Base-by-base conservation (phyloP, 2,888 invertebrate genomes). In the Cabera pusaria region DNA sequence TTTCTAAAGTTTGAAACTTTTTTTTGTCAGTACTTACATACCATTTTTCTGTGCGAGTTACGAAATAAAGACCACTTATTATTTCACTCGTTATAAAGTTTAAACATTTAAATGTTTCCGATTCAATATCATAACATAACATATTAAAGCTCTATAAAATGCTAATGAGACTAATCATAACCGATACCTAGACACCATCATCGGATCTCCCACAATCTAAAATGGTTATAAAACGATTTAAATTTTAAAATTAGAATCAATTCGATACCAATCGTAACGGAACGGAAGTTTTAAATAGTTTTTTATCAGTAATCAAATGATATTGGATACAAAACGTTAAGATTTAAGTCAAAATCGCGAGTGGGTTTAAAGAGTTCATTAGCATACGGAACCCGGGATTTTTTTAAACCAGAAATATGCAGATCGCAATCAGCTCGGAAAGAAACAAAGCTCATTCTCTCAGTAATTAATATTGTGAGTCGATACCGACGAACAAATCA, bases 401-500 rank as follows among this genome's bases (percentile, higher is more conserved):
- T 6, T 17, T 23, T 12, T 8, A 42, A 50, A 44, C 41, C 32
- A 55, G 54, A 65, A 63, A 55, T 57, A 59, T 40, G 26, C 54
- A 63, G 68, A 74, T 73, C 55, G 53, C 56, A 68, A 75, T 72
- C 76, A 52, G 52, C 42, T 33, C 49, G 35, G 47, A 60, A 64
- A 70, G 80, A 72, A 81, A 81, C 80, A 74, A 77, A 74, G 75
- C 74, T 73, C 67, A 76, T 78, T 80, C 73, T 60, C 64, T 53
- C 64, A 55, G 72, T 80, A 84, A 84, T 85, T 82, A 85, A 83
- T 84, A 83, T 79, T 73, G 70, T 72, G 71, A 60, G 66, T 52
- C 70, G 72, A 79, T 79, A 79, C 69, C 66, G 63, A 56, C 68
- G 64, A 81, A 70, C 79, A 79, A 83, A 81, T 80, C 78, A 74